phyloP scores from a whole-genome alignment of 2,888 invertebrate species.

The Crossocerus cetratus region DNA sequence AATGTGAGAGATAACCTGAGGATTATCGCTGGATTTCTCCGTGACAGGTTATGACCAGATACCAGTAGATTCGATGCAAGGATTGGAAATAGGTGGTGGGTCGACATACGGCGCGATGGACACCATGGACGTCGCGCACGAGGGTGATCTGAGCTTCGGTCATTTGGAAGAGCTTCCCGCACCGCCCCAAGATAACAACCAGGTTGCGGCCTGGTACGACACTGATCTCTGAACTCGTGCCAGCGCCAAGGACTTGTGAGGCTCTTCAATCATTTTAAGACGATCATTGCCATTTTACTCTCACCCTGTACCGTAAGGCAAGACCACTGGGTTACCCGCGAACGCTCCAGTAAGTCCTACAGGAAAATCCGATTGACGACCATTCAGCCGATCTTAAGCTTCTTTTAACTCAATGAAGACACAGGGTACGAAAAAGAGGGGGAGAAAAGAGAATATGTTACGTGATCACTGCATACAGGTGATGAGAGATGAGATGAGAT shows the following conservation, averaged over 20 bases:
- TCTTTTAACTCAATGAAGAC: slow-evolving; percentile 34
- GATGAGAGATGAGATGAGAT: slow-evolving; percentile 18
- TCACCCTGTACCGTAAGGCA: slow-evolving; percentile 40
- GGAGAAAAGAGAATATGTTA: slow-evolving; percentile 1
- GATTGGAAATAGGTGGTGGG: slow-evolving; percentile 91
- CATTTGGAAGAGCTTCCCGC: slow-evolving; percentile 86
- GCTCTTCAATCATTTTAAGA: slow-evolving; percentile 52
- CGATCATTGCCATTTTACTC: slow-evolving; percentile 54
- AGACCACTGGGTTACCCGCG: slow-evolving; percentile 10
- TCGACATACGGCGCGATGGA: slow-evolving; percentile 90
- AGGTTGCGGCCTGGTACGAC: slow-evolving; percentile 98
- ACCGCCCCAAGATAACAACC: slow-evolving; percentile 93
- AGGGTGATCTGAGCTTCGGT: slow-evolving; percentile 88
- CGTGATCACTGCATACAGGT: slow-evolving; percentile 24
- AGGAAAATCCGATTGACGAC: too few relatives aligned
- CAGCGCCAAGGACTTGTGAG: slow-evolving; percentile 43
- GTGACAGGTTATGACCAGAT: slow-evolving; percentile 96
- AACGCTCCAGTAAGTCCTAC: not conserved
- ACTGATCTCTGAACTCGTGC: slow-evolving; percentile 87
- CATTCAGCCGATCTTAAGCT: slow-evolving; percentile 18
- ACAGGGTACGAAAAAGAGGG: slow-evolving; percentile 34
- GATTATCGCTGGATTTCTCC: slow-evolving; percentile 32
- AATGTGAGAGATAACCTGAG: not conserved
- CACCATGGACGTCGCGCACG: slow-evolving; percentile 89
- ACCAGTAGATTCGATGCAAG: slow-evolving; percentile 98